These are phyloP conservation scores for Platycheirus albimanus DNA, from an alignment of 2,888 invertebrate species.

Conservation along the genomic window DNA sequence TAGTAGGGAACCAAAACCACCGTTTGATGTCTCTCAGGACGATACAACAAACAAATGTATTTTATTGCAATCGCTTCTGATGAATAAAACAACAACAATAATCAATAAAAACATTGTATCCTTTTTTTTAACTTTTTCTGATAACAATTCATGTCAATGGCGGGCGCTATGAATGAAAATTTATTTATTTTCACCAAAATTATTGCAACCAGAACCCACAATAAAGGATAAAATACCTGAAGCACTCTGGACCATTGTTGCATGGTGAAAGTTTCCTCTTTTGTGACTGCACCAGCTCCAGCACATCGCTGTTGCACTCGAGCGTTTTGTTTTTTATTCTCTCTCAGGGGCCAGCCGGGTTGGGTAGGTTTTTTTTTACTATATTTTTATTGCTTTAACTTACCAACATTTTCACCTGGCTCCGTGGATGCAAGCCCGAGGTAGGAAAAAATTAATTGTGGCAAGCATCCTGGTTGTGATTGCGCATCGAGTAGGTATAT, in stretches of 20 bases:
- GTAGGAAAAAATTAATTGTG: slow-evolving; percentile 35
- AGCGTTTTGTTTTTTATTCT: background rate
- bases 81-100: background rate
- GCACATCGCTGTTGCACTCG: background rate
- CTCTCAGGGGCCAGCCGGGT: no score
- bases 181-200: slow-evolving; percentile 12
- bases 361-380: background rate
- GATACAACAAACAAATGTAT: no score
- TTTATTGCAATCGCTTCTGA: background rate
- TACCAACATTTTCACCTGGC: slow-evolving; percentile 21
- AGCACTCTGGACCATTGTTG: slow-evolving; percentile 28
- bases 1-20: no score
- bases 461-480: slow-evolving; percentile 31
- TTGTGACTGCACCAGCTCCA: slow-evolving; percentile 4
- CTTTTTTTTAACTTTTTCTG: background rate
- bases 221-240: slow-evolving; percentile 29
- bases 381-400: slow-evolving; percentile 31
- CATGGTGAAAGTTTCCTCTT: slow-evolving; percentile 33
- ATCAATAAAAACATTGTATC: background rate
- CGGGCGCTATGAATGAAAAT: slow-evolving; percentile 23
- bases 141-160: slow-evolving; percentile 4
- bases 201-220: slow-evolving; percentile 30
- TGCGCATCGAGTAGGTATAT: background rate
- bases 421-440: background rate
- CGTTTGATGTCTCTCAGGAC: no score